These are phyloP conservation scores for Tetramorium alpestre DNA, from an alignment of 1,140 invertebrate species.

Conservation along the genomic window DNA sequence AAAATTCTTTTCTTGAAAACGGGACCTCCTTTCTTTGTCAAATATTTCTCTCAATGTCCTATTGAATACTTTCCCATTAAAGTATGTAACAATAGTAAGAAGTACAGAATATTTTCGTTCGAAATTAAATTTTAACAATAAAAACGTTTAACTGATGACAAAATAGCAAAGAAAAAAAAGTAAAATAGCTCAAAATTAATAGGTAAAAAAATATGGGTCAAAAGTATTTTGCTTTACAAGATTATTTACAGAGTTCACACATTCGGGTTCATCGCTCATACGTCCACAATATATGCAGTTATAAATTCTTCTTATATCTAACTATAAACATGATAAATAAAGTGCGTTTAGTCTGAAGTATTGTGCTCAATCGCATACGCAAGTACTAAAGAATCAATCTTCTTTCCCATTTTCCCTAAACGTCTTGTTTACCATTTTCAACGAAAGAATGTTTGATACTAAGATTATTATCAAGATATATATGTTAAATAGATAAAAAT, in stretches of 20 bases:
- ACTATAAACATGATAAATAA: constrained; percentile 50
- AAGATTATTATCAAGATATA: background rate
- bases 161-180: too few species aligned
- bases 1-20: constrained; percentile 16
- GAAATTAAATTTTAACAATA: background rate
- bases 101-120: background rate
- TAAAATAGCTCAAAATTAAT: background rate
- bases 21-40: constrained; percentile 2
- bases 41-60: constrained; percentile 17
- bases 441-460: background rate
- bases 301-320: constrained; percentile 56
- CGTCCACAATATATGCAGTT: background rate
- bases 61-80: constrained; percentile 4
- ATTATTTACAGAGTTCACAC: background rate
- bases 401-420: background rate
- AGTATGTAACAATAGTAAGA: background rate
- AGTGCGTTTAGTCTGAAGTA: constrained; percentile 28
- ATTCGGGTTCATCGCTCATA: background rate
- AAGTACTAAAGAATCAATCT: background rate
- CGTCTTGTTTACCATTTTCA: background rate
- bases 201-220: background rate
- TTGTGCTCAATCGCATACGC: too few species aligned
- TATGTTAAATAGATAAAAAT: background rate
- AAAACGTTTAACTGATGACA: background rate
- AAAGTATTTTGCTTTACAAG: background rate